Conservation (phyloP, 92 coral and sea anemone species). For the Porites divaricata region DNA sequence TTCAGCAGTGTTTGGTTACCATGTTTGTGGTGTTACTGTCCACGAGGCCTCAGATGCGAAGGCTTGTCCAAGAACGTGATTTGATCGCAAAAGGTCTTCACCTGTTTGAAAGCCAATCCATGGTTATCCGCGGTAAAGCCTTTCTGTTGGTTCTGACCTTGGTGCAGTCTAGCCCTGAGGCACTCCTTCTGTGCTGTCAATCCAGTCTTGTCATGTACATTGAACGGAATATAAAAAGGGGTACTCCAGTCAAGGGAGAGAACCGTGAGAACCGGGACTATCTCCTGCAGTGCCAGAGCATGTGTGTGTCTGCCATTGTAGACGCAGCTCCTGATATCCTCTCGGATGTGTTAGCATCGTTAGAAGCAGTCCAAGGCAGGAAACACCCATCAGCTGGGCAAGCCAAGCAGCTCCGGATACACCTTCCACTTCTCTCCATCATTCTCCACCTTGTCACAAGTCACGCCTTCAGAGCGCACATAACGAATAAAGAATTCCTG, state of each 20-base stretch:
- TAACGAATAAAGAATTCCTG: slow-evolving; percentile 73
- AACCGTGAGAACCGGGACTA: slow-evolving; percentile 73
- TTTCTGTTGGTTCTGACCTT: slow-evolving; percentile 79
- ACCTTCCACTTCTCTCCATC: slow-evolving; percentile 87
- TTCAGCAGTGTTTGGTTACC: slow-evolving; percentile 90
- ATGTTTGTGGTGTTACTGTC: slow-evolving; percentile 91
- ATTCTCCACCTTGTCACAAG: slow-evolving; percentile 94
- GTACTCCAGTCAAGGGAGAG: slow-evolving; percentile 86
- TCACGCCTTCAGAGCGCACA: slow-evolving; percentile 79
- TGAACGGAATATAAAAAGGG: slow-evolving; percentile 86
- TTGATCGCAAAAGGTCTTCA: slow-evolving; percentile 83
- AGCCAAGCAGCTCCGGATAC: slow-evolving; percentile 88
- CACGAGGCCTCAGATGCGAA: slow-evolving; percentile 82
- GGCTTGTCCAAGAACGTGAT: slow-evolving; percentile 89
- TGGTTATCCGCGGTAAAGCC: slow-evolving; percentile 87
- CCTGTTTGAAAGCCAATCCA: slow-evolving; percentile 89
- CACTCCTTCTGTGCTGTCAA: slow-evolving; percentile 90
- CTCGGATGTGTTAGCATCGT: slow-evolving; percentile 70
- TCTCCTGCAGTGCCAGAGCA: slow-evolving; percentile 77
- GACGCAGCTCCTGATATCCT: slow-evolving; percentile 76
- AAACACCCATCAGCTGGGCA: slow-evolving; percentile 97
- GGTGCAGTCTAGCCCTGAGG: slow-evolving; percentile 78
- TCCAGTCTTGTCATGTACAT: slow-evolving; percentile 85
- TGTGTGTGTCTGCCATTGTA: slow-evolving; percentile 76
- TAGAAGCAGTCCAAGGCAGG: slow-evolving; percentile 92